Percentiles rank a stretch among this genome's conserved stretches.
Evolutionary conservation across 2,888 invertebrate species (phyloP).

Genomic region (Agriotes lineatus): DNA sequence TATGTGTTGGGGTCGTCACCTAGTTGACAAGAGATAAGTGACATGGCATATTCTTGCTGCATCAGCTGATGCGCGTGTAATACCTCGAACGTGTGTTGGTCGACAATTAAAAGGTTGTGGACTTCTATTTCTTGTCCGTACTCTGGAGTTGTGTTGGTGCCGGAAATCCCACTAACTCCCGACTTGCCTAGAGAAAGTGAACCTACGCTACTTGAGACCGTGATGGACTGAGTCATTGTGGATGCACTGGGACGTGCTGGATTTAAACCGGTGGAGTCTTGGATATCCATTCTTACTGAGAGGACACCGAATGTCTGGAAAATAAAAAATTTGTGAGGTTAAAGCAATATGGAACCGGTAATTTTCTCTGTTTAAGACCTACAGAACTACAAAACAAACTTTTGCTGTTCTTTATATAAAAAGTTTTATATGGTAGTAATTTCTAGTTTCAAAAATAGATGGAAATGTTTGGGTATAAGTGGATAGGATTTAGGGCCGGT

Average conservation of each 20-base stretch:
- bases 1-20: constrained; percentile 94
- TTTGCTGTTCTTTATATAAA: too few species aligned
- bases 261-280: constrained; percentile 79
- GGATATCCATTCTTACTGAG: constrained; percentile 89
- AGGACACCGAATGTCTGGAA: constrained; percentile 92
- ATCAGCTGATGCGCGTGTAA: constrained; percentile 94
- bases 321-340: too few species aligned
- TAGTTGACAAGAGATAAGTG: constrained; percentile 89
- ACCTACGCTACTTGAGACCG: constrained; percentile 70
- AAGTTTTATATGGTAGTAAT: too few species aligned
- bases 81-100: constrained; percentile 98
- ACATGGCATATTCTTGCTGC: constrained; percentile 91
- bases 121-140: constrained; percentile 90
- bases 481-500: too few species aligned
- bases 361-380: too few species aligned
- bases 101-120: constrained; percentile 90
- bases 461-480: too few species aligned
- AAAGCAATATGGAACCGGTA: too few species aligned
- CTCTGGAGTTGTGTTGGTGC: constrained; percentile 65
- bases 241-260: constrained; percentile 81
- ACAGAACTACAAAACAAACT: too few species aligned
- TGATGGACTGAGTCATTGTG: constrained; percentile 77
- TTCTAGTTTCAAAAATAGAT: too few species aligned
- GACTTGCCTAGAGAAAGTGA: constrained; percentile 67
- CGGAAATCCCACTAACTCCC: constrained; percentile 64